Evolutionary conservation across 2,113 vertebrate species (phyloP).

Genomic region (Hucho hucho): DNA sequence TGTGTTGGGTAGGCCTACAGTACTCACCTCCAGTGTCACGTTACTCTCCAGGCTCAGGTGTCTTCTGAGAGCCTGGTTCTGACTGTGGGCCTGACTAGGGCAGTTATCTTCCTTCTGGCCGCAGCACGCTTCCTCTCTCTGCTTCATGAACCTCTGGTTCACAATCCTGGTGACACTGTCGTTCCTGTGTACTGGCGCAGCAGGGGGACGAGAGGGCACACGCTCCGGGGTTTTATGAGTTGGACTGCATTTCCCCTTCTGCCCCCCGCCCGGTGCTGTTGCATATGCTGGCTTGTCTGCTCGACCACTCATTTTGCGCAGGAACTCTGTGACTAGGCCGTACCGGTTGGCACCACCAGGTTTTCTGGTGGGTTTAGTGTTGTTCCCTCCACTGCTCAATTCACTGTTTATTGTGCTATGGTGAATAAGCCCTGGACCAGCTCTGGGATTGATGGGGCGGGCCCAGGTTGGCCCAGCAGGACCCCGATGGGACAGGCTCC

Average conservation of each 20-base stretch:
- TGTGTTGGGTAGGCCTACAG: background rate
- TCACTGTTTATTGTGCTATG: slow-evolving; percentile 23
- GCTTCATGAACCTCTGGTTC: slow-evolving; percentile 88
- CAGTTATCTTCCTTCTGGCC: slow-evolving; percentile 34
- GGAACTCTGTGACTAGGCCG: slow-evolving; percentile 92
- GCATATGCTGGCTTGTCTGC: slow-evolving; percentile 75
- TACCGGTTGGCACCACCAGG: slow-evolving; percentile 77
- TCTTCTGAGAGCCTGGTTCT: slow-evolving; percentile 61
- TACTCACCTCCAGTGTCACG: slow-evolving; percentile 79
- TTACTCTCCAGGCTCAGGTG: slow-evolving; percentile 65
- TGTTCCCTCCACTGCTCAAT: background rate
- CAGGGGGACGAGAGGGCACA: slow-evolving; percentile 48
- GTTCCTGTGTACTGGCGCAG: slow-evolving; percentile 65
- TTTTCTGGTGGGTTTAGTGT: slow-evolving; percentile 65
- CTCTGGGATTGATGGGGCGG: slow-evolving; percentile 73
- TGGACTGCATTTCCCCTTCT: slow-evolving; percentile 59
- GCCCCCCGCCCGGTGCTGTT: slow-evolving; percentile 23
- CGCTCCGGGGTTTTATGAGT: slow-evolving; percentile 70
- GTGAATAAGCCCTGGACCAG: slow-evolving; percentile 31
- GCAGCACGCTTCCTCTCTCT: slow-evolving; percentile 76
- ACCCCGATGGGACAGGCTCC: slow-evolving; percentile 82
- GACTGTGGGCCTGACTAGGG: slow-evolving; percentile 24
- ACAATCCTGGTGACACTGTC: slow-evolving; percentile 83
- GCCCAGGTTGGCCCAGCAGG: slow-evolving; percentile 80
- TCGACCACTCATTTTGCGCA: slow-evolving; percentile 89